Base-by-base conservation (phyloP, 2,888 invertebrate species). In the Macrophya annulata region DNA sequence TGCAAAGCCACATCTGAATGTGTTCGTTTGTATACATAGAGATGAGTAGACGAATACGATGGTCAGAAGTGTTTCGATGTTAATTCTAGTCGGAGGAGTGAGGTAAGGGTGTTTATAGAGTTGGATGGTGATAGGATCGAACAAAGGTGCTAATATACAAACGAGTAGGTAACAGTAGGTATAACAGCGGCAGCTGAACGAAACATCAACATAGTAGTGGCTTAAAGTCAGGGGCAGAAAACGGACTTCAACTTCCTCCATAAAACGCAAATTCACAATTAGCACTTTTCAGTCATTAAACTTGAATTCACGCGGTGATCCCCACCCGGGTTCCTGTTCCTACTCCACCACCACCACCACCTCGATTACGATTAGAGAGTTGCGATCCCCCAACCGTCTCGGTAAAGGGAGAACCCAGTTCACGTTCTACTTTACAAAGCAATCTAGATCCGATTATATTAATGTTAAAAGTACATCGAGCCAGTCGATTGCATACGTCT, bases 181-280 rank as follows among this genome's bases (percentile, higher is more conserved):
- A 72, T 72, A 31, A 87, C 87, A 86, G 84, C 87, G 88, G 88
- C 89, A 90, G 90, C 88, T 89, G 90, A 82, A 55, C 72, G 72
- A n/a, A 45, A 8, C 17, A 21, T 17, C 31, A 55, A 40, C 37
- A 25, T 37, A 68, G 68, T 68, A 17, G 45, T 45, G 74, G 74
- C 45, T 43, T n/a, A 25, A 21, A 43, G 21, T 17, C 8, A 51
- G 8, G 17, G 31, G 51, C 55, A 51, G 15, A 77, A n/a, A 77
- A 51, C 77, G 77, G 62, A 72, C 77, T 81, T 85, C 86, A 85
- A 88, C 89, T 91, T 90, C 89, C 90, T 89, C 89, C 87, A 88
- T 89, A 90, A 92, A 91, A 92, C 89, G 91, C 90, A 90, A 91
- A 91, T 91, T 91, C 87, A 88, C 90, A 90, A 91, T 92, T 91